phyloP scores from a whole-genome alignment of 2,888 invertebrate species.

The Aspidapion aeneum region DNA sequence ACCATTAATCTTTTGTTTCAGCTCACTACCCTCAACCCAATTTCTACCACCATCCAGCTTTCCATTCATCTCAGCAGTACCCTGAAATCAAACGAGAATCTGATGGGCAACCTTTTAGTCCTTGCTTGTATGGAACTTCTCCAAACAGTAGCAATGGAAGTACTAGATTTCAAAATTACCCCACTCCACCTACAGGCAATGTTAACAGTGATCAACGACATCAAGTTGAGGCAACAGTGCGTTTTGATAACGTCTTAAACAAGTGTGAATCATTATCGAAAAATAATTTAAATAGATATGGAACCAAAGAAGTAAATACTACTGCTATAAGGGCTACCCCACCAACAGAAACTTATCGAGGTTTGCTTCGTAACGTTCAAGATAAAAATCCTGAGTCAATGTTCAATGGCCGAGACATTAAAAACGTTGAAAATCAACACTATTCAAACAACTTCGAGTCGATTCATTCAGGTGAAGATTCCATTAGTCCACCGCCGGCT shows the following conservation, averaged over 20 bases:
- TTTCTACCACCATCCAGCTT: conserved; percentile 5
- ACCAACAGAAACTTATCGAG: not conserved
- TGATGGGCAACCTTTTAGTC: conserved; percentile 7
- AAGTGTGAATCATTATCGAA: no score
- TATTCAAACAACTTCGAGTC: conserved; percentile 15
- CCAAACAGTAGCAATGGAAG: conserved; percentile 22
- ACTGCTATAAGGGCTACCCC: not conserved
- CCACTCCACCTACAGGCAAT: no score
- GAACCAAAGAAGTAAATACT: not conserved
- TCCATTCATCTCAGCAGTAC: conserved; percentile 9
- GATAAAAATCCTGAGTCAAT: not conserved
- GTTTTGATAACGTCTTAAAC: no score
- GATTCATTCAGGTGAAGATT: conserved; percentile 30
- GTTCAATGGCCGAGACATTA: not conserved
- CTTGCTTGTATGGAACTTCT: conserved; percentile 15
- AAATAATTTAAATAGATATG: no score
- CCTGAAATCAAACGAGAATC: conserved; percentile 20
- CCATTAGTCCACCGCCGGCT: conserved; percentile 33
- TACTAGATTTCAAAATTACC: not conserved
- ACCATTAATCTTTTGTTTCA: conserved; percentile 4
- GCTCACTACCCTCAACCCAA: conserved; percentile 6
- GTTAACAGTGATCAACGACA: no score
- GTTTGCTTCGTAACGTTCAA: not conserved
- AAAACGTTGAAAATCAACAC: conserved; percentile 24
- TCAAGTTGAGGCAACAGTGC: no score